Evolutionary conservation across 2,113 vertebrate species (phyloP).

Genomic region (Cyphotilapia sp.): DNA sequence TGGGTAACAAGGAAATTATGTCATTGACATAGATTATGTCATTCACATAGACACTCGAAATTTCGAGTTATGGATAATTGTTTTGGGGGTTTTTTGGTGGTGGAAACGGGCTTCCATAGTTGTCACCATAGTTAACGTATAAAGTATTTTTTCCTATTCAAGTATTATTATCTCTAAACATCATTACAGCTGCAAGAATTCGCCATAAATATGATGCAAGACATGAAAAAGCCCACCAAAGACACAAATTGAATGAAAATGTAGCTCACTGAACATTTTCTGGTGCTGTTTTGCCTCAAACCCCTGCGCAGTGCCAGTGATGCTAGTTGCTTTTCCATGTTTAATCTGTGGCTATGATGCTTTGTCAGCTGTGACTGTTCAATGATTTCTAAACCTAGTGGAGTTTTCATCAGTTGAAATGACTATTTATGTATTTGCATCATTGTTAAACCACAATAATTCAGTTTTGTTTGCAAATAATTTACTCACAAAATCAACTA

Average conservation of each 20-base stretch:
- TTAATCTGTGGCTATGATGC: neutral
- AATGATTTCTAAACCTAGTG: neutral
- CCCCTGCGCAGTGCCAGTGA: accelerated
- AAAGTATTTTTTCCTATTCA: neutral
- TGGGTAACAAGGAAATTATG: neutral
- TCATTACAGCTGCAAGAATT: neutral
- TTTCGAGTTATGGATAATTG: neutral
- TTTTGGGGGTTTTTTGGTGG: accelerated
- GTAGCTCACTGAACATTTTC: neutral
- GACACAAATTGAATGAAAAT: neutral
- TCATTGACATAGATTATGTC: neutral
- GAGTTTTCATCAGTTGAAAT: neutral
- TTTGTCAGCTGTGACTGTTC: neutral
- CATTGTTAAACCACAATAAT: neutral
- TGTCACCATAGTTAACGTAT: neutral
- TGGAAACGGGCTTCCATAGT: neutral
- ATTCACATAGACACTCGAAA: neutral
- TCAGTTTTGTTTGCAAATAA: neutral
- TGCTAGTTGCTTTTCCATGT: neutral
- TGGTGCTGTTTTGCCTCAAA: neutral
- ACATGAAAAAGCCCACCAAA: neutral
- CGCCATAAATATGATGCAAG: accelerated
- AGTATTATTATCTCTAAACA: neutral
- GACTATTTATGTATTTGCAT: neutral
- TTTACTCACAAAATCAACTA: neutral